These are phyloP conservation scores for Byasa hedistus DNA, from an alignment of 2,888 invertebrate species.

Conservation along the genomic window DNA sequence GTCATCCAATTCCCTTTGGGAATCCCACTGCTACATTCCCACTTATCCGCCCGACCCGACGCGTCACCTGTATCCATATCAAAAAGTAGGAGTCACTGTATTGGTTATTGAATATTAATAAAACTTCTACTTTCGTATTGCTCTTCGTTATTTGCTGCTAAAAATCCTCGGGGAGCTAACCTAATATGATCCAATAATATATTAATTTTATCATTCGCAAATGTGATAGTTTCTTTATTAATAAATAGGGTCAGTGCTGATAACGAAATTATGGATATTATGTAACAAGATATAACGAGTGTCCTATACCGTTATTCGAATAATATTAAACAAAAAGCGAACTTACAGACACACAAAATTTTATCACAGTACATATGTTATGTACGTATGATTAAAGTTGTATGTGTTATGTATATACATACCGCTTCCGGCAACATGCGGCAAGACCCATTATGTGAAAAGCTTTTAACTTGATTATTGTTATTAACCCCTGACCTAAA, in stretches of 20 bases:
- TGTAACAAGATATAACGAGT: neutral
- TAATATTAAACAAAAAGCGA: no score
- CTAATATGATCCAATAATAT: conserved; percentile 5
- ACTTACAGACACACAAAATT: no score
- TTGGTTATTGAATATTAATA: conserved; percentile 37
- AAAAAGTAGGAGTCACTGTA: conserved; percentile 41
- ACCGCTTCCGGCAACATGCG: conserved; percentile 12
- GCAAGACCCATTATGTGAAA: conserved; percentile 39
- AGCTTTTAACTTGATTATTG: conserved; percentile 51
- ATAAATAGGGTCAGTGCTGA: conserved; percentile 1
- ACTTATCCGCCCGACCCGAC: conserved; percentile 40
- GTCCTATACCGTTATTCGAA: no score
- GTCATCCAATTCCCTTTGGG: conserved; percentile 45
- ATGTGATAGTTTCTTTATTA: neutral
- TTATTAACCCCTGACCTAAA: no score
- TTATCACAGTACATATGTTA: no score
- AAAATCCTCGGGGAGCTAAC: conserved; percentile 23
- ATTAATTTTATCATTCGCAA: conserved; percentile 3
- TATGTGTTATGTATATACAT: no score
- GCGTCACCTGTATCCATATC: conserved; percentile 38
- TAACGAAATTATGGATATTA: neutral
- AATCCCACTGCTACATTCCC: conserved; percentile 44
- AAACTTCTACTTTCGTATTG: conserved; percentile 32
- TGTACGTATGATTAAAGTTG: no score
- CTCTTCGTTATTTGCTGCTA: conserved; percentile 20